Conservation (phyloP, 2,797 vertebrate species). For the Typhlichthys subterraneus region DNA sequence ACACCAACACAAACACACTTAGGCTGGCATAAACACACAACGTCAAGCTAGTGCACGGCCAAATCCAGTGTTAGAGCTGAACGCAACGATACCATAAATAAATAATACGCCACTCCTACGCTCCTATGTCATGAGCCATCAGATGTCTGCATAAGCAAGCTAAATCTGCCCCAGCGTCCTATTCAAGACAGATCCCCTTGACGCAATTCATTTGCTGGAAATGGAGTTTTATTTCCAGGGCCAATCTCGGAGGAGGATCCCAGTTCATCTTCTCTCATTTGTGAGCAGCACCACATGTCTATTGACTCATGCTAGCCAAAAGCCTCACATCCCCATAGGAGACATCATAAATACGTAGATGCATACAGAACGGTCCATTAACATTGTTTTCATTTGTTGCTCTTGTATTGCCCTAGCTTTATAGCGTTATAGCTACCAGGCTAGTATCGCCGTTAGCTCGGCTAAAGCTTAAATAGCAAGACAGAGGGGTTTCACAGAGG, state of each 20-base stretch:
- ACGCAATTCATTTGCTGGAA: neutral
- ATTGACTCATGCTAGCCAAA: conserved; percentile 18
- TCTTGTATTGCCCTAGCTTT: too few species aligned
- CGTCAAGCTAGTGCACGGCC: too few species aligned
- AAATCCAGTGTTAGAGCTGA: too few species aligned
- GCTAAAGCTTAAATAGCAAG: too few species aligned
- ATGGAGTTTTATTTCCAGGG: neutral
- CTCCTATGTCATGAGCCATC: neutral
- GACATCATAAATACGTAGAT: neutral
- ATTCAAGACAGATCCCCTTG: conserved; percentile 3
- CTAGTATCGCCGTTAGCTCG: too few species aligned
- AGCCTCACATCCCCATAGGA: conserved; percentile 15
- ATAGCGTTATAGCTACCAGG: too few species aligned
- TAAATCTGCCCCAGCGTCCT: neutral
- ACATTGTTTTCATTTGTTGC: too few species aligned
- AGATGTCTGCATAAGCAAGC: conserved; percentile 3
- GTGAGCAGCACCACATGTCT: conserved; percentile 7
- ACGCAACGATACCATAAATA: too few species aligned
- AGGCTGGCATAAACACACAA: too few species aligned
- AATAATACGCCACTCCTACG: conserved; percentile 1
- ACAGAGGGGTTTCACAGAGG: too few species aligned
- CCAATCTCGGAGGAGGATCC: conserved; percentile 8
- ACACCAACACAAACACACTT: too few species aligned
- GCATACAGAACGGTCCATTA: too few species aligned
- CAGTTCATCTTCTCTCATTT: conserved; percentile 2